These are phyloP conservation scores for Andrena bucephala DNA, from an alignment of 2,888 invertebrate species.

Conservation along the genomic window DNA sequence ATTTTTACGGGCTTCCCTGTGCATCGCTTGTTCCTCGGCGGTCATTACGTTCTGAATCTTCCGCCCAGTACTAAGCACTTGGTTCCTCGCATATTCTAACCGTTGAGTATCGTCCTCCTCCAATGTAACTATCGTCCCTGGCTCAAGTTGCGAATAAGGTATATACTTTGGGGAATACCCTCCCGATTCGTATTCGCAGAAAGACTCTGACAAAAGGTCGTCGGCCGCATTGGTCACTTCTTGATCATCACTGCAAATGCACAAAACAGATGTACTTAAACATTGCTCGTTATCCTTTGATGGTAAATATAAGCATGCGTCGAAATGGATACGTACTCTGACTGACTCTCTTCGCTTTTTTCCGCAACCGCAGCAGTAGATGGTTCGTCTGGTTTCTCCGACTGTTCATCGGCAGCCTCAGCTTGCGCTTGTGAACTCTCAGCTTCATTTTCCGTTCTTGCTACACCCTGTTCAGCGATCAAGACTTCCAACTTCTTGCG, in stretches of 20 bases:
- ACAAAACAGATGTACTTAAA: constrained; percentile 4
- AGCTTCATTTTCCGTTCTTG: constrained; percentile 80
- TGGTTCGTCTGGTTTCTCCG: constrained; percentile 75
- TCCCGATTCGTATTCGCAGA: constrained; percentile 91
- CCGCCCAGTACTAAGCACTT: constrained; percentile 88
- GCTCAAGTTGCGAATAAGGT: constrained; percentile 88
- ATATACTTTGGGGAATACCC: constrained; percentile 94
- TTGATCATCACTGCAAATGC: constrained; percentile 77
- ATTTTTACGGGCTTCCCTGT: constrained; percentile 93
- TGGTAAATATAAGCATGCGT: not conserved
- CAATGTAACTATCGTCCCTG: constrained; percentile 91
- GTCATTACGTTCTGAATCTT: constrained; percentile 87
- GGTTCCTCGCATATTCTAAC: constrained; percentile 90
- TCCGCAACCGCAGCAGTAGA: constrained; percentile 65
- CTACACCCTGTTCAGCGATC: constrained; percentile 93
- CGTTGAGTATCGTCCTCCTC: constrained; percentile 92
- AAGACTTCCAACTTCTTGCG: constrained; percentile 94
- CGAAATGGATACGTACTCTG: constrained; percentile 71
- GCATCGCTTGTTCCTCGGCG: constrained; percentile 88
- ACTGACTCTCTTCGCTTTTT: constrained; percentile 83
- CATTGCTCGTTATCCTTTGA: not conserved
- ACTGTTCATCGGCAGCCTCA: constrained; percentile 78
- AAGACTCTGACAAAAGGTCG: constrained; percentile 86
- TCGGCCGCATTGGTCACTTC: constrained; percentile 83
- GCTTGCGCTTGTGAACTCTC: constrained; percentile 77